Evolutionary conservation across 2,888 invertebrate species (phyloP).

Genomic region (Hydrotaea cyrtoneurina): DNA sequence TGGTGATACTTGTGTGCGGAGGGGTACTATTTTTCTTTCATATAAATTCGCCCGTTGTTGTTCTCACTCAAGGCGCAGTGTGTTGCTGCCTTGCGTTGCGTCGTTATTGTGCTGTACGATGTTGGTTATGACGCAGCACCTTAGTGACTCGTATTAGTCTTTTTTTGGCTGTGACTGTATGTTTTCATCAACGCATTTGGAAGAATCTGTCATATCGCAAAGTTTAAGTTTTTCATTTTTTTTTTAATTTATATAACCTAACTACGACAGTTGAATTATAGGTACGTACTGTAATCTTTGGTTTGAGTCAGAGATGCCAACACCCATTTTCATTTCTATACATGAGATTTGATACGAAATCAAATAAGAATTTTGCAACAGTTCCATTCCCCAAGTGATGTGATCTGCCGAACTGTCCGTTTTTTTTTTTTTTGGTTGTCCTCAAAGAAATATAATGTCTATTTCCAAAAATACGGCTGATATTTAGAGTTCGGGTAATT

Average conservation of each 20-base stretch:
- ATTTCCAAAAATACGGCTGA: too few relatives aligned
- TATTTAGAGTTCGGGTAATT: too few relatives aligned
- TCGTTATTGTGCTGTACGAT: background rate
- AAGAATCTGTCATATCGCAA: slow-evolving; percentile 21
- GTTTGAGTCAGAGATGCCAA: too few relatives aligned
- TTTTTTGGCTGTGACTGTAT: background rate
- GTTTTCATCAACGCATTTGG: background rate
- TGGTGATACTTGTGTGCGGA: slow-evolving; percentile 6
- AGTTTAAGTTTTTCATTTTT: background rate
- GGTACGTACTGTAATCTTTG: too few relatives aligned
- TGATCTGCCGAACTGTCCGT: too few relatives aligned
- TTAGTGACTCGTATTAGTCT: slow-evolving; percentile 26
- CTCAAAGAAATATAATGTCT: too few relatives aligned
- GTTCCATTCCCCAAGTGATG: too few relatives aligned
- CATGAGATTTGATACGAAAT: too few relatives aligned
- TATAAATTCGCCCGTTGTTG: background rate
- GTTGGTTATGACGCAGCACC: slow-evolving; percentile 42
- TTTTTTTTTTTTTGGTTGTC: too few relatives aligned
- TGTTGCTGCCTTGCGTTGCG: slow-evolving; percentile 6
- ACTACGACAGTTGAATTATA: background rate
- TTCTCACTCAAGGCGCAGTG: slow-evolving; percentile 50
- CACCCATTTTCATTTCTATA: too few relatives aligned
- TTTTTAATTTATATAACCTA: background rate
- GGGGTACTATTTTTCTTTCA: slow-evolving; percentile 33
- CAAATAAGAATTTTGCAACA: too few relatives aligned